Evolutionary conservation across 2,797 vertebrate species (phyloP).

Genomic region (Pagetopsis macropterus): DNA sequence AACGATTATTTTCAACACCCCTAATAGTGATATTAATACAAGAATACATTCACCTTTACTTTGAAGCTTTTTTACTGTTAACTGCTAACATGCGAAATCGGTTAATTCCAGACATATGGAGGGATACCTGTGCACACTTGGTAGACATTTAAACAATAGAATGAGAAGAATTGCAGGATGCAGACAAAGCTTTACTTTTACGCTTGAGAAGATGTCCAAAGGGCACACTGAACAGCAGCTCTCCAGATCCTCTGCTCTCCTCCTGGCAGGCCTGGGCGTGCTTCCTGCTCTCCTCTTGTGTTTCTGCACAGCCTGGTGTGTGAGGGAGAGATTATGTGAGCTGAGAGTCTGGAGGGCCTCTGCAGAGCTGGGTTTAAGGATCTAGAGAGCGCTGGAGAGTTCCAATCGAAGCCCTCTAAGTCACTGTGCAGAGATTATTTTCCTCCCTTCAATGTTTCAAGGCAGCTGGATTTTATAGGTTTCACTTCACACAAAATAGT

Average conservation of each 20-base stretch:
- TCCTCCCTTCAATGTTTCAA: slow-evolving; percentile 9
- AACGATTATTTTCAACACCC: too few species aligned
- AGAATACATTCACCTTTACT: too few species aligned
- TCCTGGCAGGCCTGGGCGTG: slow-evolving; percentile 41
- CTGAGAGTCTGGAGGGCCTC: slow-evolving; percentile 69
- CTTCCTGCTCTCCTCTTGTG: slow-evolving; percentile 65
- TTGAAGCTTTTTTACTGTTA: not conserved
- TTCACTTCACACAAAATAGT: slow-evolving; percentile 25
- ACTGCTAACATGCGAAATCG: not conserved
- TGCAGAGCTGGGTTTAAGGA: slow-evolving; percentile 65
- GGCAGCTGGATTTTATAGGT: slow-evolving; percentile 38
- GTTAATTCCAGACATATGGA: not conserved
- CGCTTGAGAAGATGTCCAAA: slow-evolving; percentile 38
- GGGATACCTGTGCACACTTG: not conserved
- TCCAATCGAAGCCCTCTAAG: slow-evolving; percentile 62
- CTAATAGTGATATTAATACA: too few species aligned
- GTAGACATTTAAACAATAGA: not conserved
- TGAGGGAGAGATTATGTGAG: slow-evolving; percentile 63
- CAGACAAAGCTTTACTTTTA: slow-evolving; percentile 10
- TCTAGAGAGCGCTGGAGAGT: slow-evolving; percentile 67
- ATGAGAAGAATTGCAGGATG: not conserved
- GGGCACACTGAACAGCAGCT: slow-evolving; percentile 43
- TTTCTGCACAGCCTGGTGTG: slow-evolving; percentile 61
- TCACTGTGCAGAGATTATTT: slow-evolving; percentile 47
- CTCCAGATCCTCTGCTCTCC: slow-evolving; percentile 33